Base-by-base conservation (phyloP, 2,888 invertebrate genomes). In the Drosophila suboccidentalis region DNA sequence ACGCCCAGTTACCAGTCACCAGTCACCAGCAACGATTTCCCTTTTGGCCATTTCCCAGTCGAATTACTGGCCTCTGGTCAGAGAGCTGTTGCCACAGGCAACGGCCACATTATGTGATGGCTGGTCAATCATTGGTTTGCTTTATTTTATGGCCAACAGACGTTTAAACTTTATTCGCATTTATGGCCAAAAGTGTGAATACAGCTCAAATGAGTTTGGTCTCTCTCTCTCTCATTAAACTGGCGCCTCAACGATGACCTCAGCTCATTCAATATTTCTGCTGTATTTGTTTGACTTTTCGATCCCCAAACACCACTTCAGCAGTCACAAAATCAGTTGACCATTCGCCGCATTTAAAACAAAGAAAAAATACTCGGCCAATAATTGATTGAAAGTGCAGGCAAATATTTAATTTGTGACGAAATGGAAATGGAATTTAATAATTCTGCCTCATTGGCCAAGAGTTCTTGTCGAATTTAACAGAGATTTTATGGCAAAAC, bases 191-290 rank as follows among this genome's bases (percentile, higher is more conserved):
- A 65, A 68, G 58, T 77, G 70, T 26, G 41, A 64, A 44, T 67
- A 57, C 47, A 32, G 39, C 57, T 34, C 15, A 69, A 62, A 64
- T 71, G 72, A 68, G 70, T 62, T 68, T 57, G 8, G 53, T 50
- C 47, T 53, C 59, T 41, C 47, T 53, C 59, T 41, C 62, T 41
- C 62, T 63, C 80, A 79, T 76, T 70, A 79, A 79, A 73, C 65
- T 74, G 83, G 87, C 83, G 83, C 83, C 83, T 74, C 58, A 51
- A 43, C 64, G 78, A 71, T 86, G 83, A 86, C 74, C 86, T 82
- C 86, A 83, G 66, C 63, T 59, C n/a, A 17, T 59, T 32, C 22
- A 13, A 38, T 22, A 13, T 38, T 26, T 51, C n/a, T 38, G 10
- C 2, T 6, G 34, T n/a, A 34, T 58, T 58, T 38, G 15, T 22